These are phyloP conservation scores for Solen grandis DNA, from an alignment of 1,140 invertebrate genomes.

Conservation along the genomic window DNA sequence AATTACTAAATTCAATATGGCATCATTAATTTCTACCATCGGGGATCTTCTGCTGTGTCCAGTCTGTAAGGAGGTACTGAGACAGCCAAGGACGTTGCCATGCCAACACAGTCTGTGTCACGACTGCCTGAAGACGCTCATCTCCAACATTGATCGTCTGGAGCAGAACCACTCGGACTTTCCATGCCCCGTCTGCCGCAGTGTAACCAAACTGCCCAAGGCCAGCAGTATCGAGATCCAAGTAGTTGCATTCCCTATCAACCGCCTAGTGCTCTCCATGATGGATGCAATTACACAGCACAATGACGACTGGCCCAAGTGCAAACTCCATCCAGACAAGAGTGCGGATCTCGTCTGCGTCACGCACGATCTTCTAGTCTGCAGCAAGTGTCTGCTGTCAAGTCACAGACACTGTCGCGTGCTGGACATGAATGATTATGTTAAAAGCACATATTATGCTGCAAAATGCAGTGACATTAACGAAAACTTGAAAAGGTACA, in stretches of 20 bases:
- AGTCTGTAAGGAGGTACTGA: conserved; percentile 42
- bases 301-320: conserved; percentile 49
- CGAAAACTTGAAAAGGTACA: conserved; percentile 37
- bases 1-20: no score
- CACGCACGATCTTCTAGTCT: conserved; percentile 46
- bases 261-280: conserved; percentile 45
- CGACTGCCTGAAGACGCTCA: conserved; percentile 46
- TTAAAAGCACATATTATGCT: conserved; percentile 45
- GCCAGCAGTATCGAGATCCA: conserved; percentile 53
- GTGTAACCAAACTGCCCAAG: conserved; percentile 45
- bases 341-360: conserved; percentile 47
- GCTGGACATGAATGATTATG: conserved; percentile 50
- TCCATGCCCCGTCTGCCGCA: conserved; percentile 40
- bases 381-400: conserved; percentile 45
- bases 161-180: conserved; percentile 43
- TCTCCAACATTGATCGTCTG: conserved; percentile 37
- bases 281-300: conserved; percentile 51
- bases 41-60: conserved; percentile 49
- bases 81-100: conserved; percentile 46
- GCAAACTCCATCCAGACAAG: conserved; percentile 49
- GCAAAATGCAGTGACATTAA: conserved; percentile 36
- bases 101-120: conserved; percentile 46
- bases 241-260: conserved; percentile 42
- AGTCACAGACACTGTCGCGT: conserved; percentile 40
- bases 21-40: conserved; percentile 44